These are phyloP conservation scores for Macrotis lagotis DNA, from an alignment of 2,113 vertebrate genomes.

Conservation along the genomic window DNA sequence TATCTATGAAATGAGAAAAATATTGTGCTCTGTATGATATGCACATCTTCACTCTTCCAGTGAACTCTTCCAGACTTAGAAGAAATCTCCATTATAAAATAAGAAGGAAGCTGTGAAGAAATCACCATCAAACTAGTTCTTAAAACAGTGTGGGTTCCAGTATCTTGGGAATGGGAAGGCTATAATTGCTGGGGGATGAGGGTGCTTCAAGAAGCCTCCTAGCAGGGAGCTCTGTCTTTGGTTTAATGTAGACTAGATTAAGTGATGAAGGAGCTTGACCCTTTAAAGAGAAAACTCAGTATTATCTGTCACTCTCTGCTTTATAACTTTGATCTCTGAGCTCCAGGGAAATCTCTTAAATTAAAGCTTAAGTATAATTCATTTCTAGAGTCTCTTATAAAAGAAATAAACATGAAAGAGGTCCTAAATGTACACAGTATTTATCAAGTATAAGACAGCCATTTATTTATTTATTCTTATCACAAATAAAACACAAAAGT, in stretches of 20 bases:
- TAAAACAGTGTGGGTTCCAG: not conserved
- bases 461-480: not conserved
- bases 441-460: not conserved
- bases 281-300: not conserved
- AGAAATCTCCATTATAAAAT: not conserved
- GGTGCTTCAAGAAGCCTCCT: not conserved
- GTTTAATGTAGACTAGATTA: not conserved
- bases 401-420: not conserved
- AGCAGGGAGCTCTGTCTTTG: not conserved
- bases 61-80: not conserved
- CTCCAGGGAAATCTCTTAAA: not conserved
- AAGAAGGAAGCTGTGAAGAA: not conserved
- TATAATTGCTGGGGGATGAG: not conserved
- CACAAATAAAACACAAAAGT: not conserved
- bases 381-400: not conserved
- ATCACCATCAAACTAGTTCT: not conserved
- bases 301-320: not conserved
- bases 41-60: not conserved
- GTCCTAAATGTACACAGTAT: not conserved
- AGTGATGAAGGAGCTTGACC: not conserved
- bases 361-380: not conserved
- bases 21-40: not conserved
- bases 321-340: not conserved
- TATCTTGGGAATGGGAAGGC: not conserved
- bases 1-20: not conserved